These are phyloP conservation scores for Tetheella fluctuosa DNA, from an alignment of 2,888 invertebrate genomes.

Conservation along the genomic window DNA sequence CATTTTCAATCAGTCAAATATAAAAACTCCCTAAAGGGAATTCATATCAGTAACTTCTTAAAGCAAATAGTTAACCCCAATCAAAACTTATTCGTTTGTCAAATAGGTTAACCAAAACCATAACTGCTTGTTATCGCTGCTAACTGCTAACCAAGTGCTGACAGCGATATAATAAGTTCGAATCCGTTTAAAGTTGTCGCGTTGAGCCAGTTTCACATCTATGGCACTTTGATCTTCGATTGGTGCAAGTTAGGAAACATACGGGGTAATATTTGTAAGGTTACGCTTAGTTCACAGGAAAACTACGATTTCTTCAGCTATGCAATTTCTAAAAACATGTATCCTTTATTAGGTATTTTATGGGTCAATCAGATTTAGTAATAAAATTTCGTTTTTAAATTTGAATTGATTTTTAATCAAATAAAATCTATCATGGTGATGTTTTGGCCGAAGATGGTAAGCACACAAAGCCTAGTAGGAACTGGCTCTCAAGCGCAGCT, in stretches of 20 bases:
- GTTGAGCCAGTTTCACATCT: neutral
- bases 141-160: too few relatives aligned
- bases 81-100: conserved; percentile 1
- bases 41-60: neutral
- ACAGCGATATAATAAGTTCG: neutral
- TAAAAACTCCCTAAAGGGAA: neutral
- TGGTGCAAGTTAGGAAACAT: neutral
- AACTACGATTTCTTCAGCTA: neutral
- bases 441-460: too few relatives aligned
- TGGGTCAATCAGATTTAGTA: too few relatives aligned
- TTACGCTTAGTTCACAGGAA: neutral
- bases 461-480: too few relatives aligned
- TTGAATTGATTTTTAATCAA: too few relatives aligned
- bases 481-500: too few relatives aligned
- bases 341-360: too few relatives aligned
- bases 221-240: conserved; percentile 1
- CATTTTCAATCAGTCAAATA: too few relatives aligned
- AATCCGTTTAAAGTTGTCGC: neutral
- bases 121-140: neutral
- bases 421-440: too few relatives aligned
- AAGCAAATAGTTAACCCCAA: neutral
- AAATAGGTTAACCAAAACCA: conserved; percentile 8
- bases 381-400: too few relatives aligned
- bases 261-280: neutral
- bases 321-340: too few relatives aligned